A percentile compares a stretch with the other conserved stretches of the same genome.
Evolutionary conservation across 2,797 vertebrate species (phyloP).

Genomic region (Lycodopsis pacificus): DNA sequence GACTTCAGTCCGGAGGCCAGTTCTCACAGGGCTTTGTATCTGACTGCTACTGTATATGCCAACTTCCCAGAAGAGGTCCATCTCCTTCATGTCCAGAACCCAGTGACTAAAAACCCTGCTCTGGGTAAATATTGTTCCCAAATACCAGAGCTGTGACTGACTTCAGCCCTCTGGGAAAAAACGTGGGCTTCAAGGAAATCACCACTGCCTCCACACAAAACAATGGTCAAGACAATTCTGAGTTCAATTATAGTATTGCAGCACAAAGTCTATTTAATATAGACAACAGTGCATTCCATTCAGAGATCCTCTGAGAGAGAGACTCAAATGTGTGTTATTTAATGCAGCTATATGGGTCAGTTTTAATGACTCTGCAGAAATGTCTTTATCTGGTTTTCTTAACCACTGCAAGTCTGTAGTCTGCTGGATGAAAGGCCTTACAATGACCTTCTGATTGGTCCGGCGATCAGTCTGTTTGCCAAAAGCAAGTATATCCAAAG

Average conservation of each 20-base stretch:
- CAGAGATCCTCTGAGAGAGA: slow-evolving; percentile 15
- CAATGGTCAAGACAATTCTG: slow-evolving; percentile 45
- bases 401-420: slow-evolving; percentile 11
- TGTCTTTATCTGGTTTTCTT: slow-evolving; percentile 23
- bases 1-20: slow-evolving; percentile 39
- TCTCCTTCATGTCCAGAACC: slow-evolving; percentile 58
- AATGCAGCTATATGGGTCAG: slow-evolving; percentile 35
- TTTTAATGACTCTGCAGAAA: background rate
- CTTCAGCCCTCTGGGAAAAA: slow-evolving; percentile 61
- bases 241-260: slow-evolving; percentile 47
- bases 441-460: background rate
- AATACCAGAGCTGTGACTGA: slow-evolving; percentile 79
- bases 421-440: background rate
- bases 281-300: slow-evolving; percentile 34
- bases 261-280: slow-evolving; percentile 38
- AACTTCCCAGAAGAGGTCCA: slow-evolving; percentile 66
- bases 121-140: slow-evolving; percentile 63
- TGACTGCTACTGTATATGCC: slow-evolving; percentile 52
- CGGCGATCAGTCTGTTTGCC: slow-evolving; percentile 2
- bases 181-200: slow-evolving; percentile 67
- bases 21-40: slow-evolving; percentile 74
- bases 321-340: slow-evolving; percentile 24
- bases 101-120: slow-evolving; percentile 74
- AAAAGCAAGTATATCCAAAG: slow-evolving; percentile 8
- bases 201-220: slow-evolving; percentile 40